A percentile compares a stretch with the other conserved stretches of the same genome.
Conservation (phyloP, 2,113 vertebrate genomes). For the Seriola rivoliana region DNA sequence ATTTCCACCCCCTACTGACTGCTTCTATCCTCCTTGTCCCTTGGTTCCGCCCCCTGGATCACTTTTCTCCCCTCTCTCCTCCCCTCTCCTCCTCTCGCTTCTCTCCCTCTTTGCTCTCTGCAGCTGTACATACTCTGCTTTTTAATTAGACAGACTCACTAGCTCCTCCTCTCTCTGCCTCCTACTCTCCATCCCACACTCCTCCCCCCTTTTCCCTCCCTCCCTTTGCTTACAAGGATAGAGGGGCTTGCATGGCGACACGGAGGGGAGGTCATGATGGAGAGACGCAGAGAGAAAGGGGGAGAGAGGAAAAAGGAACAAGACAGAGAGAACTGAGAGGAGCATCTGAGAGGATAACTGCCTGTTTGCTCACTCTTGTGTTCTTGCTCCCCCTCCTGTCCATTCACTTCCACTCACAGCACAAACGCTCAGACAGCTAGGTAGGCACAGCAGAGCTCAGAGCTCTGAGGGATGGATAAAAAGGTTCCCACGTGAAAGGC, state of each 20-base stretch:
- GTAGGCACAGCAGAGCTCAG: slow-evolving; percentile 68
- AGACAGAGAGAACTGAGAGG: slow-evolving; percentile 66
- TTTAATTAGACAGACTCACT: slow-evolving; percentile 84
- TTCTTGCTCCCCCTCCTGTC: slow-evolving; percentile 79
- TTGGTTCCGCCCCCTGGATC: slow-evolving; percentile 67
- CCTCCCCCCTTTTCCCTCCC: slow-evolving; percentile 28
- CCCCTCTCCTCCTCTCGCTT: slow-evolving; percentile 52
- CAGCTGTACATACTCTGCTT: slow-evolving; percentile 85
- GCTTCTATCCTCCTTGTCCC: slow-evolving; percentile 49
- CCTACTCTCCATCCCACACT: slow-evolving; percentile 53
- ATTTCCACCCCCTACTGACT: slow-evolving; percentile 58
- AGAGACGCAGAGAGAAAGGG: slow-evolving; percentile 66
- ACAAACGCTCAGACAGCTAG: slow-evolving; percentile 68
- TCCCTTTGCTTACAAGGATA: slow-evolving; percentile 68
- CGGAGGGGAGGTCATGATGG: slow-evolving; percentile 77
- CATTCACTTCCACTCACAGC: slow-evolving; percentile 78
- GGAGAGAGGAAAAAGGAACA: slow-evolving; percentile 52
- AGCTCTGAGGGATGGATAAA: slow-evolving; percentile 70
- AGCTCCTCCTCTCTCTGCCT: slow-evolving; percentile 74
- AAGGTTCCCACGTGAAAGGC: slow-evolving; percentile 79
- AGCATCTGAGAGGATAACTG: slow-evolving; percentile 78
- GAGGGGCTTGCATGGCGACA: slow-evolving; percentile 73
- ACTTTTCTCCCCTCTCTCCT: slow-evolving; percentile 60
- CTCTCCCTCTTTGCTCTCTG: slow-evolving; percentile 72
- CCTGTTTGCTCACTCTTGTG: slow-evolving; percentile 79